Conservation (phyloP, 2,888 invertebrate genomes). For the Synergus itoensis region DNA sequence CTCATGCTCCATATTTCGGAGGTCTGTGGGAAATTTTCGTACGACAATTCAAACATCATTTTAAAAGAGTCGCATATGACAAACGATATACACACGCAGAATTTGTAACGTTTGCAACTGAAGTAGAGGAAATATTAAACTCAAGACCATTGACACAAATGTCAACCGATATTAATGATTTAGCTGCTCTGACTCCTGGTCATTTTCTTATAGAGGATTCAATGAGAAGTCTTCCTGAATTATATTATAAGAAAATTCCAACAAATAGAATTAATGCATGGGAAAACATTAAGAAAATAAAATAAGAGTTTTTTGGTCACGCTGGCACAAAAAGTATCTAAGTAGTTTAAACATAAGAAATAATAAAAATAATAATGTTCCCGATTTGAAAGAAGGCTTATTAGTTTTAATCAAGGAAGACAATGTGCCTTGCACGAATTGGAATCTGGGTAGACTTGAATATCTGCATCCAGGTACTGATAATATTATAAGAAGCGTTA, state of each 20-base stretch:
- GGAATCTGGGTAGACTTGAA: slow-evolving; percentile 38
- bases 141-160: slow-evolving; percentile 44
- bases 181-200: slow-evolving; percentile 42
- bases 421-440: too few relatives aligned
- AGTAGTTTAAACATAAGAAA: too few relatives aligned
- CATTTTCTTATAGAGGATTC: slow-evolving; percentile 45
- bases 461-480: slow-evolving; percentile 44
- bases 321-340: too few relatives aligned
- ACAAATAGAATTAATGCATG: too few relatives aligned
- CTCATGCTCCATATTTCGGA: slow-evolving; percentile 47
- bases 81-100: slow-evolving; percentile 46
- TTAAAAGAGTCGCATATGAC: slow-evolving; percentile 44
- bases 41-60: slow-evolving; percentile 44
- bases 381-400: too few relatives aligned
- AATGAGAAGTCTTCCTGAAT: slow-evolving; percentile 24
- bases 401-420: too few relatives aligned
- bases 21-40: slow-evolving; percentile 49
- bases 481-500: slow-evolving; percentile 29
- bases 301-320: too few relatives aligned
- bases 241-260: too few relatives aligned
- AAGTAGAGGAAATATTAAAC: slow-evolving; percentile 49
- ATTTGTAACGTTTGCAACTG: slow-evolving; percentile 44
- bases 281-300: too few relatives aligned
- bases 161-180: slow-evolving; percentile 50
- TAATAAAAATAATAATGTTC: too few relatives aligned